phyloP scores from a whole-genome alignment of 2,113 vertebrate genomes.

The Brachyistius frenatus region DNA sequence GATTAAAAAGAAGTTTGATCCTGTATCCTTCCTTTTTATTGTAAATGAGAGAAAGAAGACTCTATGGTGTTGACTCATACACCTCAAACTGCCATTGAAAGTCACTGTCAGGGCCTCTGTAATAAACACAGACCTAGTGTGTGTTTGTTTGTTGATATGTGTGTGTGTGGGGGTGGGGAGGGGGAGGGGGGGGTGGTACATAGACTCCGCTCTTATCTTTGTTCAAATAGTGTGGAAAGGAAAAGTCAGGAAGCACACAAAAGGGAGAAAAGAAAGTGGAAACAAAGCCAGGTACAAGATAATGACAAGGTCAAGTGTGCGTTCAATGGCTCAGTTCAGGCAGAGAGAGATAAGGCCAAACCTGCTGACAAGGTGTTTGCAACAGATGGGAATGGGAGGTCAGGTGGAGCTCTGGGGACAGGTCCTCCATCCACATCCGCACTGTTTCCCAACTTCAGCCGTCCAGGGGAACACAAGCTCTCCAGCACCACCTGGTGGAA shows the following conservation, averaged over 20 bases:
- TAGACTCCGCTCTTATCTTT: conserved; percentile 76
- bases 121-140: conserved; percentile 52
- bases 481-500: conserved; percentile 69
- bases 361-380: conserved; percentile 76
- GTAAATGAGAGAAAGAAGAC: conserved; percentile 42
- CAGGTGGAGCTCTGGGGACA: conserved; percentile 57
- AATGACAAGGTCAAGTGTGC: conserved; percentile 82
- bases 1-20: conserved; percentile 39
- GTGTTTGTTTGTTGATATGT: conserved; percentile 14
- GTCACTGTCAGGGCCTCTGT: conserved; percentile 60
- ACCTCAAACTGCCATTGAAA: conserved; percentile 55
- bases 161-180: neutral
- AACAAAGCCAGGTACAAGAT: conserved; percentile 81
- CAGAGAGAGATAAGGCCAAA: conserved; percentile 70
- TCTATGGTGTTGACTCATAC: conserved; percentile 39
- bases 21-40: conserved; percentile 43
- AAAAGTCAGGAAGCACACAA: conserved; percentile 76
- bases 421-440: neutral
- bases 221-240: conserved; percentile 74
- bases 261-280: conserved; percentile 68
- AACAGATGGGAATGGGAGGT: conserved; percentile 67
- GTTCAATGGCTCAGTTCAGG: conserved; percentile 78
- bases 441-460: neutral
- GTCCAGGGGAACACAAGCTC: conserved; percentile 15
- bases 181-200: conserved; percentile 37